These are phyloP conservation scores for Ammospiza maritima DNA, from an alignment of 2,797 vertebrate species.

Conservation along the genomic window DNA sequence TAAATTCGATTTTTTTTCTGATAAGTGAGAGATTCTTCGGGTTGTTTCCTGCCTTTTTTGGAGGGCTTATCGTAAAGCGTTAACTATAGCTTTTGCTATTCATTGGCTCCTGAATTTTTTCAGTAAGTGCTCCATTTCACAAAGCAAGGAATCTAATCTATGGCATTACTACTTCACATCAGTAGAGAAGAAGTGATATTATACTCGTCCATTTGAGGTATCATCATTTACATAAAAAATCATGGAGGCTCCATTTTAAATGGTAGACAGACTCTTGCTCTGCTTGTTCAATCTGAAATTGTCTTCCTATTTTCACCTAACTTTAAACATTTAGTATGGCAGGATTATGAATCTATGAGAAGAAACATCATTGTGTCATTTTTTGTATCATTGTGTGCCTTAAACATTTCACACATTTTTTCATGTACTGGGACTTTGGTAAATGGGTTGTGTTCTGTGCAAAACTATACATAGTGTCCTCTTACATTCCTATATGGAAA, in stretches of 20 bases:
- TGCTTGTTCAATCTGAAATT: neutral
- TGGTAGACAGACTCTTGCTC: neutral
- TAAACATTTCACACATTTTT: neutral
- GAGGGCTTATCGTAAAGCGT: neutral
- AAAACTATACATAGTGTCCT: neutral
- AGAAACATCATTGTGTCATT: neutral
- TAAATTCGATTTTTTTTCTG: neutral
- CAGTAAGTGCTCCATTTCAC: neutral
- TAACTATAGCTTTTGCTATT: neutral
- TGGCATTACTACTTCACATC: neutral
- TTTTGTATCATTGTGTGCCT: neutral
- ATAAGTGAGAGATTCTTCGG: neutral
- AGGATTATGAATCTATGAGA: neutral
- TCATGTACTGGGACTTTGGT: accelerated
- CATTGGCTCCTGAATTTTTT: neutral
- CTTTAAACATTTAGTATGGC: neutral
- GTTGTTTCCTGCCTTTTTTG: neutral
- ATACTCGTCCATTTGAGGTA: neutral
- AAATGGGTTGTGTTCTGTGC: neutral
- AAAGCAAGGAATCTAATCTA: neutral
- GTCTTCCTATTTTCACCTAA: neutral
- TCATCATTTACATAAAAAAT: neutral
- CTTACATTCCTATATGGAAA: neutral
- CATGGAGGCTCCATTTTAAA: neutral
- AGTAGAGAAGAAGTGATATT: neutral